phyloP scores from a whole-genome alignment of 2,797 vertebrate genomes.

The Eidolon dupreanum region DNA sequence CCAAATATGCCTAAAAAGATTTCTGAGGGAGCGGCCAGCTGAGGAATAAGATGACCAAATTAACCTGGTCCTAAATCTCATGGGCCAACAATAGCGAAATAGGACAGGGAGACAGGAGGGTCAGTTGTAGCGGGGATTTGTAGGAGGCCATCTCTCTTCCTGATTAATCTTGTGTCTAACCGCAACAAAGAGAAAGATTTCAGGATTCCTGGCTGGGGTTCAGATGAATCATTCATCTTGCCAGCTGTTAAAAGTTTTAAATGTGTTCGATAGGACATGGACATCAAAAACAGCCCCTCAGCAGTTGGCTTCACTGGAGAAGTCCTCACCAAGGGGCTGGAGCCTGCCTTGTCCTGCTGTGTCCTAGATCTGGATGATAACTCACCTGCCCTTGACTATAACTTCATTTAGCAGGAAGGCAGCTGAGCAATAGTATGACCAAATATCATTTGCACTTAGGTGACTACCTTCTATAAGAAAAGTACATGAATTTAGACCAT shows the following conservation, averaged over 20 bases:
- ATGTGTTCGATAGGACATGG: background rate
- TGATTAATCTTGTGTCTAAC: background rate
- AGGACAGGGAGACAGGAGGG: background rate
- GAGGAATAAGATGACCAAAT: background rate
- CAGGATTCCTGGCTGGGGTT: background rate
- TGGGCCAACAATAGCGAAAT: background rate
- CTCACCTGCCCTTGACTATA: background rate
- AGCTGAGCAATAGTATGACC: background rate
- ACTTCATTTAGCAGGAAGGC: background rate
- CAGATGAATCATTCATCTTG: conserved; percentile 35
- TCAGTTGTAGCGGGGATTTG: background rate
- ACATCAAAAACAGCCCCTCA: background rate
- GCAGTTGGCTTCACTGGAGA: background rate
- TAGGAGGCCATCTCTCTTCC: background rate
- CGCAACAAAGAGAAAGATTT: background rate
- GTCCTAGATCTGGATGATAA: background rate
- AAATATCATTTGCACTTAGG: background rate
- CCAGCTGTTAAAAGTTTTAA: conserved; percentile 14
- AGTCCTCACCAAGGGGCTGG: background rate
- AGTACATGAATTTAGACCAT: background rate
- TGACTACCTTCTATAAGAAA: background rate
- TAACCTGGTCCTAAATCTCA: background rate
- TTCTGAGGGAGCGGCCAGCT: background rate
- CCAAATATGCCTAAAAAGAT: background rate
- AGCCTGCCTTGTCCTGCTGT: background rate